These are phyloP conservation scores for Dasyprocta punctata DNA, from an alignment of 2,113 vertebrate species.

Conservation along the genomic window DNA sequence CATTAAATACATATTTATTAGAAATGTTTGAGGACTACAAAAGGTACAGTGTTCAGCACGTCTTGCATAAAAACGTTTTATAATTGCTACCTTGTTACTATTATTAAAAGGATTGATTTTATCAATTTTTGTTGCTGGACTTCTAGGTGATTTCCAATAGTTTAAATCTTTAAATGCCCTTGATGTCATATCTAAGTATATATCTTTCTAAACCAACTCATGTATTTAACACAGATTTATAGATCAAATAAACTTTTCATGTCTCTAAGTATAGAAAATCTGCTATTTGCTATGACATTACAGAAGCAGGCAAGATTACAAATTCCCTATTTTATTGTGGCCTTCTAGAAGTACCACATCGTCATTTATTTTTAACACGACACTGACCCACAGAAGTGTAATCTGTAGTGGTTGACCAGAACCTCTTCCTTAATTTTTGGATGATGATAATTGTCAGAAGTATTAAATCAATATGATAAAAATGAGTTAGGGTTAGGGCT, in stretches of 20 bases:
- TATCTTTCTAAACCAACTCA: background rate
- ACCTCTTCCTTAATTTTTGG: background rate
- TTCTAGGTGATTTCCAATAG: background rate
- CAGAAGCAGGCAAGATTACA: background rate
- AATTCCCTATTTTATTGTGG: background rate
- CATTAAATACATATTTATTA: no score
- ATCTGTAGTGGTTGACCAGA: accelerated
- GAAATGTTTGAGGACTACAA: background rate
- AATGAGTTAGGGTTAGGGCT: background rate
- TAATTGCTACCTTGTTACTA: background rate
- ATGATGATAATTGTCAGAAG: background rate
- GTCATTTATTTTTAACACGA: background rate
- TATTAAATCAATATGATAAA: no score
- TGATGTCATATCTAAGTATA: background rate
- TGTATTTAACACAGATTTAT: background rate
- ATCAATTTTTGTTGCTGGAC: background rate
- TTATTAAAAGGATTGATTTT: background rate
- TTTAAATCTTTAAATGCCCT: background rate
- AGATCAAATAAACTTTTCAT: background rate
- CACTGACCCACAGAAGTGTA: background rate
- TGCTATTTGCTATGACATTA: background rate
- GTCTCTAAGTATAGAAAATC: background rate
- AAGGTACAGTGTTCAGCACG: no score
- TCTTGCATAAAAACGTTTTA: background rate
- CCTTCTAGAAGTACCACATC: background rate